A percentile compares a stretch with the other conserved stretches of the same genome.
These are phyloP conservation scores for Hydrophis major DNA, from an alignment of 2,797 vertebrate species.

Conservation along the genomic window DNA sequence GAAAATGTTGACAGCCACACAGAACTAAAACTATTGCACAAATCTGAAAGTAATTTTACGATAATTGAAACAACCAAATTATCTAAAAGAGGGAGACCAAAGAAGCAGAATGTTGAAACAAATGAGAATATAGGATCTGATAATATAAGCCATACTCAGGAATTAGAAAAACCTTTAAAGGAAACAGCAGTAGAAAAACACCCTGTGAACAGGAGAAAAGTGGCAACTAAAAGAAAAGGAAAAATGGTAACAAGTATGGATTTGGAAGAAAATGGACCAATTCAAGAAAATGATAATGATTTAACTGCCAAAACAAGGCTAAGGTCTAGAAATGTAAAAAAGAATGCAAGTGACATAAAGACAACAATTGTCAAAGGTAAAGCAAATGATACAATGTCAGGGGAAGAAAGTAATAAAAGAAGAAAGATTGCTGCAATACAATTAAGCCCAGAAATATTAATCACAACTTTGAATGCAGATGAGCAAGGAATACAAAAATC, in stretches of 20 bases:
- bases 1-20: background rate
- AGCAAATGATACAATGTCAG: background rate
- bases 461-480: background rate
- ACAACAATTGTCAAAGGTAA: background rate
- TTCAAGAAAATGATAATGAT: background rate
- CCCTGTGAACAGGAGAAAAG: background rate
- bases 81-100: slow-evolving; percentile 29
- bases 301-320: background rate
- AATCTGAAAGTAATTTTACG: background rate
- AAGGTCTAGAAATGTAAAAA: slow-evolving; percentile 32
- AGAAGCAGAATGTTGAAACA: slow-evolving; percentile 22
- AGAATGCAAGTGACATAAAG: slow-evolving; percentile 13
- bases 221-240: slow-evolving; percentile 18
- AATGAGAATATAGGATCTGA: fast-evolving
- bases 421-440: background rate
- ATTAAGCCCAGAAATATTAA: background rate
- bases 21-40: background rate
- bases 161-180: slow-evolving; percentile 9
- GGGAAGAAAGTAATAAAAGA: background rate
- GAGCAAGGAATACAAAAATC: background rate
- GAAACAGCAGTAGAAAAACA: slow-evolving; percentile 11
- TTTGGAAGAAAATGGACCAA: slow-evolving; percentile 22
- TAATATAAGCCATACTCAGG: background rate
- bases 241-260: background rate
- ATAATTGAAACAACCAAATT: background rate